phyloP scores from a whole-genome alignment of 2,888 invertebrate species.

The Caenorhabditis parvicauda region DNA sequence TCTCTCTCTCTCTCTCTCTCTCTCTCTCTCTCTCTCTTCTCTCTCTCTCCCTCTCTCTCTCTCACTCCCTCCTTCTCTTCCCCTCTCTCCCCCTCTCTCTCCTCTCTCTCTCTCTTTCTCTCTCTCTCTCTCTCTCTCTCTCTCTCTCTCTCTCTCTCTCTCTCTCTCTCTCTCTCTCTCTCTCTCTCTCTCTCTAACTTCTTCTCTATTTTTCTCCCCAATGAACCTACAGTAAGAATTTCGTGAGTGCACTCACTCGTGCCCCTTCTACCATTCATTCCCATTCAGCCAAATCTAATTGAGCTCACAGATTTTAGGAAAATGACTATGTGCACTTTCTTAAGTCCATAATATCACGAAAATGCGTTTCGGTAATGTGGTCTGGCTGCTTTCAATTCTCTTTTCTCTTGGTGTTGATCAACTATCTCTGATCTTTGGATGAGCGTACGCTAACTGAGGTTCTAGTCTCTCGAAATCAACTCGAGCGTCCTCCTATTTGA shows the following conservation, averaged over 20 bases:
- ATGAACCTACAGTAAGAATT: constrained; percentile 12
- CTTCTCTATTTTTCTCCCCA: constrained; percentile 10
- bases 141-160: constrained; percentile 16
- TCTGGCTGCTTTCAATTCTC: too few relatives aligned
- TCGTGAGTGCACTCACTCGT: neutral
- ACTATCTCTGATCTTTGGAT: too few relatives aligned
- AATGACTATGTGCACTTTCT: too few relatives aligned
- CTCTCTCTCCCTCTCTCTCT: constrained; percentile 1
- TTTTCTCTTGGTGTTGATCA: too few relatives aligned
- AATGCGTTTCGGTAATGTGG: too few relatives aligned
- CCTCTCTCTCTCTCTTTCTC: constrained; percentile 3
- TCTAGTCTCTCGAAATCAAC: too few relatives aligned
- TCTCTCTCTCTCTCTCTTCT: neutral
- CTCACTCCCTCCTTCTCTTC: neutral
- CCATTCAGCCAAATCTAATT: too few relatives aligned
- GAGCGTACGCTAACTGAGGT: too few relatives aligned
- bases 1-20: neutral
- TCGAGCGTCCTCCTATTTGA: too few relatives aligned
- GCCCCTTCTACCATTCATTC: neutral
- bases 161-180: constrained; percentile 1
- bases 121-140: constrained; percentile 4
- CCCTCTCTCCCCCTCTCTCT: constrained; percentile 7
- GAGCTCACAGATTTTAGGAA: too few relatives aligned
- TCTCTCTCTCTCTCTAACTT: constrained; percentile 3
- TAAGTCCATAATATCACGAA: too few relatives aligned